Conservation (phyloP, 2,113 vertebrate species). For the Psittacara wagleri region DNA sequence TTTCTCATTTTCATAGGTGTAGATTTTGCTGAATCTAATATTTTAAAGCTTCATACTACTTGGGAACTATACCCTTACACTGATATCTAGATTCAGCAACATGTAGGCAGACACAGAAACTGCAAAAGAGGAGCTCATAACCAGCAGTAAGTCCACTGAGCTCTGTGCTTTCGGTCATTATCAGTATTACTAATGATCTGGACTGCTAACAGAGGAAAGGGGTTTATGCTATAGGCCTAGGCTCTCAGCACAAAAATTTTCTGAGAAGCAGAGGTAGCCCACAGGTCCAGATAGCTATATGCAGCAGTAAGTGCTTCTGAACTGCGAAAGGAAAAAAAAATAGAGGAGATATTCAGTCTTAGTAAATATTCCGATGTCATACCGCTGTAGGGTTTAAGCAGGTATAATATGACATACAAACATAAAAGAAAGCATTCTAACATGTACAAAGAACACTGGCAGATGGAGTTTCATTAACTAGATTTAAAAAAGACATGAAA, state of each 20-base stretch:
- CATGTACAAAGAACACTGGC: not conserved
- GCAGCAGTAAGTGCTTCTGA: not conserved
- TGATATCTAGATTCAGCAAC: not conserved
- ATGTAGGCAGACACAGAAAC: not conserved
- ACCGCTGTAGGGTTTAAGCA: not conserved
- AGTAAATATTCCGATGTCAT: not conserved
- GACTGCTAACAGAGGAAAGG: not conserved
- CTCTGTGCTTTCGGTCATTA: not conserved
- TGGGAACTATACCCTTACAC: not conserved
- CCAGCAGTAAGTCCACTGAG: not conserved
- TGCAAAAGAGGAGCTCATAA: not conserved
- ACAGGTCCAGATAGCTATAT: not conserved
- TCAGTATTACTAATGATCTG: not conserved
- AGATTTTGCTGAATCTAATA: not conserved
- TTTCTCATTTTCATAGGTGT: not conserved
- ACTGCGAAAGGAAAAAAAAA: not conserved
- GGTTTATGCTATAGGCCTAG: not conserved
- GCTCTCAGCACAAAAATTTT: not conserved
- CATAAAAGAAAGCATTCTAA: slow-evolving; percentile 15
- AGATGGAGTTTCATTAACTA: not conserved
- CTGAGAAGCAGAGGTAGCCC: not conserved
- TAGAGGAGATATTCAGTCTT: not conserved
- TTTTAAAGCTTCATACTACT: not conserved
- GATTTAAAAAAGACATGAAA: slow-evolving; percentile 28
- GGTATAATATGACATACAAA: not conserved